Percentiles rank a stretch among this genome's conserved stretches.
Conservation (phyloP, 30 jellyfish, hydroid and myxozoan species). For the Aurelia aurita complex sp. Pacific region DNA sequence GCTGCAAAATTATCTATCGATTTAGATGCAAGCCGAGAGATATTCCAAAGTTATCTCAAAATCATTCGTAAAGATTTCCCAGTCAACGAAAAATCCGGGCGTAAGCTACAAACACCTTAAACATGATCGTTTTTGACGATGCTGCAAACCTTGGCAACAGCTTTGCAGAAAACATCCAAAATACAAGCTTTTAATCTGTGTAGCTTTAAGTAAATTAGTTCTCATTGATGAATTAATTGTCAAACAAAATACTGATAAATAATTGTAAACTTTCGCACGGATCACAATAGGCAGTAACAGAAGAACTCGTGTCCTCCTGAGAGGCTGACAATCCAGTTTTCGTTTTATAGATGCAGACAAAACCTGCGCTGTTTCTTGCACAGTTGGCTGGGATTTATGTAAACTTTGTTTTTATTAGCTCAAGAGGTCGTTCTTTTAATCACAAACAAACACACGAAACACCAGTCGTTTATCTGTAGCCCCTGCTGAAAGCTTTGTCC, state of each 20-base stretch:
- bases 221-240: neutral
- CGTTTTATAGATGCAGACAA: constrained; percentile 1
- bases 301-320: neutral
- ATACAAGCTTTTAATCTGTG: too few relatives aligned
- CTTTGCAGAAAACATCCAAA: too few relatives aligned
- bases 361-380: constrained; percentile 14
- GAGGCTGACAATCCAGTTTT: neutral
- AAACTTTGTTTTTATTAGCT: constrained; percentile 10
- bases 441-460: constrained; percentile 19
- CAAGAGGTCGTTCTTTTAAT: constrained; percentile 26
- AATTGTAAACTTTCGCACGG: neutral
- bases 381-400: constrained; percentile 31
- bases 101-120: too few relatives aligned
- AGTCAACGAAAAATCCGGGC: too few relatives aligned
- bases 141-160: too few relatives aligned
- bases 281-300: neutral
- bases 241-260: neutral
- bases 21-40: too few relatives aligned
- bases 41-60: too few relatives aligned
- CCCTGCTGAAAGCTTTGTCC: constrained; percentile 39
- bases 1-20: too few relatives aligned
- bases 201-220: neutral
- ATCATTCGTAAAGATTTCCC: too few relatives aligned
- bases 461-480: constrained; percentile 9
- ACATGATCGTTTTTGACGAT: too few relatives aligned